Percentiles rank a stretch among this genome's conserved stretches.
These are phyloP conservation scores for Clistopyga incitator DNA, from an alignment of 2,888 invertebrate genomes.

Conservation along the genomic window DNA sequence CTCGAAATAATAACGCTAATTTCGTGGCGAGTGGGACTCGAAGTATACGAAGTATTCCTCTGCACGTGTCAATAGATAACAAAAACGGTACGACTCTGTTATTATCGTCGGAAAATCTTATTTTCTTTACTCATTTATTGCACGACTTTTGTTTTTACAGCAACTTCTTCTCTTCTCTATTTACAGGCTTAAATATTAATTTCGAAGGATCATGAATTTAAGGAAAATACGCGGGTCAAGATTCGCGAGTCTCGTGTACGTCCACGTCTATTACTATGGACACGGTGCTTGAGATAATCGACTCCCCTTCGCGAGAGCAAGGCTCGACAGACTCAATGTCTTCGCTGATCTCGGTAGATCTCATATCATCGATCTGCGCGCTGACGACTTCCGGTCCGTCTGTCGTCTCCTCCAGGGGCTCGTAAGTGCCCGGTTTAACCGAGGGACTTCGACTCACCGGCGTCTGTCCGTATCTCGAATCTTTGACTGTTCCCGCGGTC, in stretches of 20 bases:
- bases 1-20: constrained; percentile 10
- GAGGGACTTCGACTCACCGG: constrained; percentile 76
- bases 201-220: not conserved
- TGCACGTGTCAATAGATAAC: constrained; percentile 8
- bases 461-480: constrained; percentile 69
- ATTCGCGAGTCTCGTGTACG: constrained; percentile 74
- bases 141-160: constrained; percentile 5
- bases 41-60: not conserved
- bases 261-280: constrained; percentile 79
- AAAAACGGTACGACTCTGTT: not conserved
- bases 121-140: not conserved
- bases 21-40: constrained; percentile 18
- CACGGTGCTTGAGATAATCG: constrained; percentile 62
- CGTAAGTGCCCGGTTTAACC: constrained; percentile 78
- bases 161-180: constrained; percentile 15
- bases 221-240: constrained; percentile 38
- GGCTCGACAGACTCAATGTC: constrained; percentile 59
- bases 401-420: constrained; percentile 78
- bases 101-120: not conserved
- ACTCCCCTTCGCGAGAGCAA: constrained; percentile 34
- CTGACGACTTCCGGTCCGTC: constrained; percentile 70
- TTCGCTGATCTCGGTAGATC: constrained; percentile 62
- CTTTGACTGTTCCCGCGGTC: constrained; percentile 59
- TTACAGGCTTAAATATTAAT: constrained; percentile 13
- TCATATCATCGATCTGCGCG: constrained; percentile 55